A percentile compares a stretch with the other conserved stretches of the same genome.
Evolutionary conservation across 2,797 vertebrate species (phyloP).

Genomic region (Bradypus variegatus): DNA sequence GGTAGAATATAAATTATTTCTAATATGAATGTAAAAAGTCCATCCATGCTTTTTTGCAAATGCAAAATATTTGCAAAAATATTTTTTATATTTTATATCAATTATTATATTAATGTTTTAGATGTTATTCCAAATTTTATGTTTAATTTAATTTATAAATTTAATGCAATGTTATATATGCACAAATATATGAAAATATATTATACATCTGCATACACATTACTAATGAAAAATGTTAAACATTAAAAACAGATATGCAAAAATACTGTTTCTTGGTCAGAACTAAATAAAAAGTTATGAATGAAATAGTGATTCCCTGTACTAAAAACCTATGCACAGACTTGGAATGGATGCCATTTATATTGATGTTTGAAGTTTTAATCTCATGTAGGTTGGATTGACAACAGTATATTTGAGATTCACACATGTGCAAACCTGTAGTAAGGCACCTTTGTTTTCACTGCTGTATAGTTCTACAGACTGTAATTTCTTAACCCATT

Average conservation of each 20-base stretch:
- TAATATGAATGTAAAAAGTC: not conserved
- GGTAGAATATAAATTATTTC: not conserved
- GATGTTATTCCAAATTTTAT: not conserved
- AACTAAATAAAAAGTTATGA: not conserved
- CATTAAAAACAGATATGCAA: not conserved
- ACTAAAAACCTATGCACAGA: fast-evolving
- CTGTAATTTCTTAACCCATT: not conserved
- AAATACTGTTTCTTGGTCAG: not conserved
- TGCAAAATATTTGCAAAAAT: not conserved
- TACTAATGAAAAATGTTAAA: not conserved
- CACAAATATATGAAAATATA: not conserved
- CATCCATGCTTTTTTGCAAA: not conserved
- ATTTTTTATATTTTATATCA: not conserved
- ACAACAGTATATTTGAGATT: not conserved
- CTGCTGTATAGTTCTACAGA: not conserved
- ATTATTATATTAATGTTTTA: not conserved
- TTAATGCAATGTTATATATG: not conserved
- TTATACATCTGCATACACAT: no score
- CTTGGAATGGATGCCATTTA: not conserved
- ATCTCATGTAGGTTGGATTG: not conserved
- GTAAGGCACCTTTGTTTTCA: not conserved
- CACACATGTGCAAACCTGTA: not conserved
- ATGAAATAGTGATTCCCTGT: not conserved
- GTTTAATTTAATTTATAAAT: not conserved
- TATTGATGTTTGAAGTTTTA: not conserved